Conservation (phyloP, 1,140 invertebrate genomes). For the Lasioglossum albipes region DNA sequence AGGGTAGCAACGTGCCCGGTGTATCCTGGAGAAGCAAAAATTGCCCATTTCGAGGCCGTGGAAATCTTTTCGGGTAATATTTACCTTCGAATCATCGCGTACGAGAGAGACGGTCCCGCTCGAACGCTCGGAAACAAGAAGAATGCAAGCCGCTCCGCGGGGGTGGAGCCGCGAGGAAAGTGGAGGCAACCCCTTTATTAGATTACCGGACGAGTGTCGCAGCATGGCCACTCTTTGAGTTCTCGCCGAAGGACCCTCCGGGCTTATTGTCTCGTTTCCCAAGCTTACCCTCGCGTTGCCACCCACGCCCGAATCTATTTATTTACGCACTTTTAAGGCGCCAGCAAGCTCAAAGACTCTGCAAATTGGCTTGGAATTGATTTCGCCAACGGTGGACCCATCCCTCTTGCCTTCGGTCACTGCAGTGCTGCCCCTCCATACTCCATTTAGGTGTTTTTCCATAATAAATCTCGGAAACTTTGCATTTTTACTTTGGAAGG, state of each 20-base stretch:
- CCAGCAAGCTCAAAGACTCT: conserved; percentile 62
- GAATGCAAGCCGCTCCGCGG: not conserved
- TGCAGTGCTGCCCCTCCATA: too few species aligned
- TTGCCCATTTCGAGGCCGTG: conserved; percentile 59
- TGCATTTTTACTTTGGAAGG: too few species aligned
- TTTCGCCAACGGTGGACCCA: conserved; percentile 58
- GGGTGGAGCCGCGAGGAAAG: conserved; percentile 37
- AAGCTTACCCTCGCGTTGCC: conserved; percentile 58
- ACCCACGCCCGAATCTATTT: conserved; percentile 73
- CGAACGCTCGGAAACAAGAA: conserved; percentile 50
- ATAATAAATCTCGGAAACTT: too few species aligned
- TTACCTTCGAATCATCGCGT: conserved; percentile 71
- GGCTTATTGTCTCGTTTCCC: conserved; percentile 75
- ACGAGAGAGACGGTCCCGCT: conserved; percentile 33
- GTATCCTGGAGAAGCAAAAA: conserved; percentile 43
- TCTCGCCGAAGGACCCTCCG: conserved; percentile 66
- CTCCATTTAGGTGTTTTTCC: too few species aligned
- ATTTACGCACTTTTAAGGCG: conserved; percentile 78
- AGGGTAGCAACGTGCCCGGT: too few species aligned
- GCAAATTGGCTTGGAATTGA: conserved; percentile 77
- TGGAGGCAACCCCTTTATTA: conserved; percentile 76
- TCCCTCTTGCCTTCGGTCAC: too few species aligned
- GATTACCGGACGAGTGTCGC: conserved; percentile 76
- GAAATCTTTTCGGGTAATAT: conserved; percentile 74
- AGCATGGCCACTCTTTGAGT: conserved; percentile 67